A percentile compares a stretch with the other conserved stretches of the same genome.
Evolutionary conservation across 2,113 vertebrate species (phyloP).

Genomic region (Zosterops lateralis): DNA sequence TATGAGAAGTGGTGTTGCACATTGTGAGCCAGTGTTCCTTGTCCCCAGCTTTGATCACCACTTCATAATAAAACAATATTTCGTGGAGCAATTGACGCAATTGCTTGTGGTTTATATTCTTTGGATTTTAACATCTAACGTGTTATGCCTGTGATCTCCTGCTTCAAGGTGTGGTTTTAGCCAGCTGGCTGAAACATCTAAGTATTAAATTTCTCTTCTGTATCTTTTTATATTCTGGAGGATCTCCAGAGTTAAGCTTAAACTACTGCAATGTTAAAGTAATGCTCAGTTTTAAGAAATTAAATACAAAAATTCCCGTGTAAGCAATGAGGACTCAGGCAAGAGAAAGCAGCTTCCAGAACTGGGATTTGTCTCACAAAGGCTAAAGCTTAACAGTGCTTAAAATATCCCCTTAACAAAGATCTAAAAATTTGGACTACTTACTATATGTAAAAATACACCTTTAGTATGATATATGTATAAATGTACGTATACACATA

Average conservation of each 20-base stretch:
- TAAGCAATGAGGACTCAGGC: background rate
- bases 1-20: background rate
- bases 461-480: background rate
- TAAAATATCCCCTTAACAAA: background rate
- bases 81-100: background rate
- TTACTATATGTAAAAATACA: background rate
- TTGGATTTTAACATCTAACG: background rate
- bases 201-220: background rate
- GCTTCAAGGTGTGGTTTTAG: constrained; percentile 28
- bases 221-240: background rate
- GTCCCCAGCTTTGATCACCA: constrained; percentile 2
- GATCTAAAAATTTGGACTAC: background rate
- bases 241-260: background rate
- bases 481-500: background rate
- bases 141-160: background rate
- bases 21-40: background rate
- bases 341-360: background rate
- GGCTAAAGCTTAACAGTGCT: background rate
- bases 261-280: background rate
- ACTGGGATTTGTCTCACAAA: background rate
- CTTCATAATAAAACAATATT: background rate
- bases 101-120: constrained; percentile 5
- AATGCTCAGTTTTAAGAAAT: background rate
- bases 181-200: background rate
- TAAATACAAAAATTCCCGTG: background rate